Conservation (phyloP, 2,113 vertebrate genomes). For the Australoheros scitulus region DNA sequence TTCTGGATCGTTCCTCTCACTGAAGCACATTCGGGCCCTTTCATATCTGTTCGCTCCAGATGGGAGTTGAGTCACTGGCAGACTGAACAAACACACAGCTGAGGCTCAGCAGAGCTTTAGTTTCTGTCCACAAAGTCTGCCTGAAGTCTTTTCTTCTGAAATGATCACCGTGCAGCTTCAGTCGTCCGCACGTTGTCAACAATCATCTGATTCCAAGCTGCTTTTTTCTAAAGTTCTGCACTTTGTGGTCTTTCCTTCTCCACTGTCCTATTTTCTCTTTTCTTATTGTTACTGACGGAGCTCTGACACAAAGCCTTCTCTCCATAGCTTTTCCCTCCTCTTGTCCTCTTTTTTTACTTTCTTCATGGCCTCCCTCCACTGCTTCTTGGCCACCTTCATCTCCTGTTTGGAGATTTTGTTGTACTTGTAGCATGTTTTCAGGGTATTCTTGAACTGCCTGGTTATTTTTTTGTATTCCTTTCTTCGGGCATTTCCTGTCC, state of each 20-base stretch:
- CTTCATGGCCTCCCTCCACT: neutral
- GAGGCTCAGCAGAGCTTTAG: slow-evolving; percentile 18
- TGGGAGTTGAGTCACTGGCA: slow-evolving; percentile 46
- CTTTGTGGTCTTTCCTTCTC: neutral
- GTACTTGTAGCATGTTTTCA: neutral
- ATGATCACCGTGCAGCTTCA: neutral
- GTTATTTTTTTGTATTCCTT: neutral
- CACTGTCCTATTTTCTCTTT: neutral
- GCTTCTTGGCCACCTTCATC: neutral
- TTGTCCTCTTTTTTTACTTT: neutral
- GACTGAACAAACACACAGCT: slow-evolving; percentile 37
- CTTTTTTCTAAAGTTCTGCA: neutral
- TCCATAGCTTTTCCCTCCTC: neutral
- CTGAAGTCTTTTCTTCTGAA: neutral
- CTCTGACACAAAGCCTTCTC: neutral
- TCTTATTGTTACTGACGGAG: neutral
- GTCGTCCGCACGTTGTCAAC: slow-evolving; percentile 1
- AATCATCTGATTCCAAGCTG: neutral
- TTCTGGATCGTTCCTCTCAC: neutral
- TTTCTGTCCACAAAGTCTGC: slow-evolving; percentile 9
- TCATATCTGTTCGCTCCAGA: slow-evolving; percentile 39
- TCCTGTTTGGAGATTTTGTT: neutral
- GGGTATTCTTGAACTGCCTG: neutral
- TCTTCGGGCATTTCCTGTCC: neutral
- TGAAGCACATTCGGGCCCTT: slow-evolving; percentile 20